A percentile compares a stretch with the other conserved stretches of the same genome.
phyloP scores from a whole-genome alignment of 2,113 vertebrate species.

The Amphilophus citrinellus region DNA sequence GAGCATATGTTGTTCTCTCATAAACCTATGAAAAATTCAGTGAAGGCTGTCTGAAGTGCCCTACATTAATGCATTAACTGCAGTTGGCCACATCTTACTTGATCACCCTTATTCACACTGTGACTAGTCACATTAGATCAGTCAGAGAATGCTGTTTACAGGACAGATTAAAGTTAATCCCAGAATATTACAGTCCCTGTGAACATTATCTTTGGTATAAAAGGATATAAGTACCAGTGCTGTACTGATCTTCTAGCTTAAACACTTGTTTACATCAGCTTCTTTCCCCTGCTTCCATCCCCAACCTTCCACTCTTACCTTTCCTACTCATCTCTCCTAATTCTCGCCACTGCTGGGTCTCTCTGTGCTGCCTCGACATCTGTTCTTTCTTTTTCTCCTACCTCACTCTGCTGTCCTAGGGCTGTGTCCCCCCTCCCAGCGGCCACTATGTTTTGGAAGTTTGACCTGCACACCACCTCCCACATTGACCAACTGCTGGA shows the following conservation, averaged over 20 bases:
- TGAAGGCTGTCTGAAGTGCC: background rate
- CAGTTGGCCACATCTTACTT: background rate
- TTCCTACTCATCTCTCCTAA: background rate
- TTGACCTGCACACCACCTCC: slow-evolving; percentile 94
- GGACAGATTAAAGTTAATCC: background rate
- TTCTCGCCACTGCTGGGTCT: slow-evolving; percentile 10
- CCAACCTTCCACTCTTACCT: slow-evolving; percentile 11
- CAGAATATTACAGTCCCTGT: background rate
- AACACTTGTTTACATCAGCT: slow-evolving; percentile 29
- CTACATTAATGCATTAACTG: background rate
- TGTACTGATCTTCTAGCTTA: slow-evolving; percentile 2
- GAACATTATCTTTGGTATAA: slow-evolving; percentile 8
- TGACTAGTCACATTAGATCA: background rate
- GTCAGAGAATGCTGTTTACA: slow-evolving; percentile 6
- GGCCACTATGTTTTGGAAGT: slow-evolving; percentile 98
- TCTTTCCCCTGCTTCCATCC: slow-evolving; percentile 19
- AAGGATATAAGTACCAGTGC: slow-evolving; percentile 6
- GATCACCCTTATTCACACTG: background rate
- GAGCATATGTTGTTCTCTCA: background rate
- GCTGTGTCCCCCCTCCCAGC: slow-evolving; percentile 74
- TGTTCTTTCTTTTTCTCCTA: background rate
- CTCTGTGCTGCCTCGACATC: background rate
- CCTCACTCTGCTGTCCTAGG: slow-evolving; percentile 60
- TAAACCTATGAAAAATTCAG: background rate
- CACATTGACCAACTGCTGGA: slow-evolving; percentile 97